Conservation (phyloP, 2,797 vertebrate species). For the Molothrus ater region DNA sequence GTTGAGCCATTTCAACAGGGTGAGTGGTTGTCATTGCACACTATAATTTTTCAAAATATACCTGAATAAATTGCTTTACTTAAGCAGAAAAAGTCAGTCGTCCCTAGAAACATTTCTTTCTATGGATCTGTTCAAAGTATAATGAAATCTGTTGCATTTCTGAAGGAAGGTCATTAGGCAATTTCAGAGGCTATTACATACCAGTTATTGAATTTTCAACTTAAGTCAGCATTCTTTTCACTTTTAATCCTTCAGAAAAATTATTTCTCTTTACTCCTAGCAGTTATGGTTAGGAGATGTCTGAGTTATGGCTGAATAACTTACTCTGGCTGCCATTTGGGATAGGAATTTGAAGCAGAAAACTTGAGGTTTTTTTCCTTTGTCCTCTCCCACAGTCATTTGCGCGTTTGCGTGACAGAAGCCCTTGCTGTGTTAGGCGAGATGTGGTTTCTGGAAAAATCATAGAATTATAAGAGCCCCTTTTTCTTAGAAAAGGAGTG, state of each 20-base stretch:
- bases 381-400: background rate
- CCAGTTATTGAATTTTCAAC: background rate
- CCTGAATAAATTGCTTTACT: background rate
- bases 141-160: background rate
- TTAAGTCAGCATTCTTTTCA: background rate
- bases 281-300: background rate
- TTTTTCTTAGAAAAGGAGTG: background rate
- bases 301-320: background rate
- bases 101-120: background rate
- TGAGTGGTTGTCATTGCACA: background rate
- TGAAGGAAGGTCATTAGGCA: background rate
- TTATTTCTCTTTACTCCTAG: background rate
- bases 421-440: fast-evolving
- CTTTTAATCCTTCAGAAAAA: background rate
- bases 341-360: background rate
- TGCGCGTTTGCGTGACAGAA: background rate
- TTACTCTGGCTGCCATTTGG: background rate
- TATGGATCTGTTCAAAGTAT: background rate
- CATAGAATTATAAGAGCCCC: background rate
- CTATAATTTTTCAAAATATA: background rate
- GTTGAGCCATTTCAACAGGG: background rate
- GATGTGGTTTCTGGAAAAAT: background rate
- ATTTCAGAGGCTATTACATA: background rate
- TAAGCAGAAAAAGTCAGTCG: background rate
- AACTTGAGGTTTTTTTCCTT: background rate